Percentiles rank a stretch among this genome's conserved stretches.
Conservation (phyloP, 1,140 invertebrate species). For the Ceratosolen solmsi region DNA sequence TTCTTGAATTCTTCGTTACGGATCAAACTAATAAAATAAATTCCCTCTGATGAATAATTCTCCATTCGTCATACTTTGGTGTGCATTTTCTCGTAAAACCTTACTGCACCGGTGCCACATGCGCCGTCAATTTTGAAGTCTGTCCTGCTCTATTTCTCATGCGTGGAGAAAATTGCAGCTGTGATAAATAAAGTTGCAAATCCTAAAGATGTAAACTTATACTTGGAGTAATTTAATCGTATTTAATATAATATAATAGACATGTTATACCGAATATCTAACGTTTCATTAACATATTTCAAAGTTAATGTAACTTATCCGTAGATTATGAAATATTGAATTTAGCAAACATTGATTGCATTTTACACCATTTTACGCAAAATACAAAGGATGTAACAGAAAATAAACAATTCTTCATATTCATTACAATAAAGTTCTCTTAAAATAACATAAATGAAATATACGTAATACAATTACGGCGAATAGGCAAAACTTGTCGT, state of each 20-base stretch:
- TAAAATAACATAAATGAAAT: too few species aligned
- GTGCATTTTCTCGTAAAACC: constrained; percentile 35
- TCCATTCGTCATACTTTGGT: not conserved
- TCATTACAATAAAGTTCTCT: too few species aligned
- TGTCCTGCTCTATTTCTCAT: not conserved
- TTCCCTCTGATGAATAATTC: constrained; percentile 36
- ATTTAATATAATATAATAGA: not conserved
- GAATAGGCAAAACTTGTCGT: too few species aligned
- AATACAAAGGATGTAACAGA: too few species aligned
- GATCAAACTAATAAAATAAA: constrained; percentile 34
- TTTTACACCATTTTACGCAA: too few species aligned
- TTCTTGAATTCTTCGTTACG: not conserved
- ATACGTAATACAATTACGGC: too few species aligned
- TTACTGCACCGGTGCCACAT: not conserved
- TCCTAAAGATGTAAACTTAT: not conserved
- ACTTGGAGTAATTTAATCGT: not conserved
- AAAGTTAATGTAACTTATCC: not conserved
- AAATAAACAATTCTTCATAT: too few species aligned
- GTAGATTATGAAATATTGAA: not conserved
- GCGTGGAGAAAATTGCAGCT: not conserved
- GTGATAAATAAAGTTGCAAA: constrained; percentile 9
- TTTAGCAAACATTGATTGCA: too few species aligned
- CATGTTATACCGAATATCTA: not conserved
- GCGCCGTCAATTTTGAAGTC: constrained; percentile 7
- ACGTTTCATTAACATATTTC: not conserved